Evolutionary conservation across 1,140 invertebrate genomes (phyloP).

Genomic region (Camponotus floridanus): DNA sequence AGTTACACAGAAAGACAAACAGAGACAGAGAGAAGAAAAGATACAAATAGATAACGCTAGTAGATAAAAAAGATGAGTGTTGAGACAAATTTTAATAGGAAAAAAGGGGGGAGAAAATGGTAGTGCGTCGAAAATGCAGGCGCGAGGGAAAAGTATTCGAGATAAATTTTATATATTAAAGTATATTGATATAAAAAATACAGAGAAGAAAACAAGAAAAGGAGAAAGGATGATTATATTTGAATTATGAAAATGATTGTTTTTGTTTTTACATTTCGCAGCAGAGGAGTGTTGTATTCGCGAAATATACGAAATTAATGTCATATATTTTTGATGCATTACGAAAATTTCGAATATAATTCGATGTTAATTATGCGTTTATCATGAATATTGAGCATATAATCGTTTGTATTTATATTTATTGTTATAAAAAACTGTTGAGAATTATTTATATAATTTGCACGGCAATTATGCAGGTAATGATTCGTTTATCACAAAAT

Average conservation of each 20-base stretch:
- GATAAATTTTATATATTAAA: slow-evolving; percentile 17
- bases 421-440: not conserved
- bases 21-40: slow-evolving; percentile 80
- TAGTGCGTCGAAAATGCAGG: slow-evolving; percentile 47
- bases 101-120: slow-evolving; percentile 51
- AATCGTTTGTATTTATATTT: slow-evolving; percentile 12
- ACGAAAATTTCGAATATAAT: not conserved
- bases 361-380: no score
- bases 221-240: not conserved
- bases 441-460: slow-evolving; percentile 4
- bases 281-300: not conserved
- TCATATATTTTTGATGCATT: not conserved
- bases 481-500: not conserved
- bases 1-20: slow-evolving; percentile 84
- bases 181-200: not conserved
- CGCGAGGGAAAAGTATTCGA: not conserved
- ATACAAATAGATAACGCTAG: slow-evolving; percentile 48
- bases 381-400: not conserved
- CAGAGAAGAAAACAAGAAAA: not conserved
- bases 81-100: slow-evolving; percentile 50
- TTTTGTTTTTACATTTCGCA: not conserved
- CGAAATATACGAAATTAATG: not conserved
- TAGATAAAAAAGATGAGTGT: slow-evolving; percentile 20
- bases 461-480: not conserved
- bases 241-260: not conserved